Percentiles rank a stretch among this genome's conserved stretches.
These are phyloP conservation scores for Montifringilla adamsi DNA, from an alignment of 2,113 vertebrate genomes.

Conservation along the genomic window DNA sequence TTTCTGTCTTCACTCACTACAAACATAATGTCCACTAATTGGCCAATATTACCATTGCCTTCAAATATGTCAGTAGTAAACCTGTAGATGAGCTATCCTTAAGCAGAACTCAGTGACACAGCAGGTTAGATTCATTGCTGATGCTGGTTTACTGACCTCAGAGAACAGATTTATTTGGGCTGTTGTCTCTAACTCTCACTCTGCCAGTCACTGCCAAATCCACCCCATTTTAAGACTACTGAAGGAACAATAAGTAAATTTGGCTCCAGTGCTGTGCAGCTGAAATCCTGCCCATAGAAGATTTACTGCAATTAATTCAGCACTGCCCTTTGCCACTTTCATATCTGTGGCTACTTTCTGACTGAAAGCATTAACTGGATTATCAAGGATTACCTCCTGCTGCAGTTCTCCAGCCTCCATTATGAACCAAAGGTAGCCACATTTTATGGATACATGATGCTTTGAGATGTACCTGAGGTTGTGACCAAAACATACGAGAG, in stretches of 20 bases:
- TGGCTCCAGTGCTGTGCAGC: neutral
- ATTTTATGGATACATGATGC: neutral
- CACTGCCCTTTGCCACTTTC: neutral
- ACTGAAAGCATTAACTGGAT: neutral
- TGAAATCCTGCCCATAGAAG: neutral
- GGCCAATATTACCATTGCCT: neutral
- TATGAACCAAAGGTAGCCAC: neutral
- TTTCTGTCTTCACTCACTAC: neutral
- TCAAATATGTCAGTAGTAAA: neutral
- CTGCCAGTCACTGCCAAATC: neutral
- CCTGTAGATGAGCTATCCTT: neutral
- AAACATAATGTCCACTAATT: neutral
- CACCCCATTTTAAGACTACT: neutral
- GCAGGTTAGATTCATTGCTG: neutral
- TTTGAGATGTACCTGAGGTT: neutral
- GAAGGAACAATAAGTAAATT: neutral
- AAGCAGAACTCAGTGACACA: neutral
- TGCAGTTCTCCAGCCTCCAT: neutral
- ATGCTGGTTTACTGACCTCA: neutral
- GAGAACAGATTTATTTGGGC: neutral
- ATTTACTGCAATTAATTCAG: slow-evolving; percentile 25
- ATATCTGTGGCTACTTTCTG: neutral
- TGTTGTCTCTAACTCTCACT: neutral
- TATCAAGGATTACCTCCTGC: neutral
- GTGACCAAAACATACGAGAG: neutral